Conservation (phyloP, 2,888 invertebrate genomes). For the Scaptomyza polygonia region DNA sequence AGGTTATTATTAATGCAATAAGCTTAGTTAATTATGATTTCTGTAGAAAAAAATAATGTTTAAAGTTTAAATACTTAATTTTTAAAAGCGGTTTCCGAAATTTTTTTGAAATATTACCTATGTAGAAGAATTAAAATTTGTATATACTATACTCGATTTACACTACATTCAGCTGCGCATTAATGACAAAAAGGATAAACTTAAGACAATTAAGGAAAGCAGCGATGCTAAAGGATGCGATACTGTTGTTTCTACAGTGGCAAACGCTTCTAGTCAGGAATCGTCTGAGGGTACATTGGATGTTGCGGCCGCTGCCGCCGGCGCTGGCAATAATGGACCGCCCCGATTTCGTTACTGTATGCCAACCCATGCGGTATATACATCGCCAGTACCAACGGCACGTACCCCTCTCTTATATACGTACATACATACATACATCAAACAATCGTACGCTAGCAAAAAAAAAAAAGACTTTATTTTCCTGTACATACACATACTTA, state of each 20-base stretch:
- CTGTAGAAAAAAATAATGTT: too few relatives aligned
- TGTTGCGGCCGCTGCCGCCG: conserved; percentile 64
- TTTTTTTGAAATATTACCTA: conserved; percentile 9
- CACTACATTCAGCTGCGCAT: conserved; percentile 80
- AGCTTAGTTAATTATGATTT: too few relatives aligned
- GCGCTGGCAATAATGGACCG: conserved; percentile 65
- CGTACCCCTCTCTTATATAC: conserved; percentile 82
- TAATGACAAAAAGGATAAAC: conserved; percentile 77
- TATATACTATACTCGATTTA: conserved; percentile 48
- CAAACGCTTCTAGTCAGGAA: conserved; percentile 26
- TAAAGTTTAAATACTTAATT: too few relatives aligned
- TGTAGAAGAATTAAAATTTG: conserved; percentile 38
- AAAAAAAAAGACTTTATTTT: neutral
- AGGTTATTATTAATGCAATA: too few relatives aligned
- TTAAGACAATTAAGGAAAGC: conserved; percentile 66
- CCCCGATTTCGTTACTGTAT: conserved; percentile 86
- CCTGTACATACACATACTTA: too few relatives aligned
- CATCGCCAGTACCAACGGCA: conserved; percentile 87
- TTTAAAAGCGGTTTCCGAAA: too few relatives aligned
- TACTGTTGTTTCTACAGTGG: conserved; percentile 22
- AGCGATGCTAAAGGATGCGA: conserved; percentile 53
- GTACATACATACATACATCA: neutral
- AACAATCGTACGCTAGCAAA: conserved; percentile 3
- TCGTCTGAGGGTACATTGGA: conserved; percentile 31
- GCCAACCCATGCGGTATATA: conserved; percentile 87